Evolutionary conservation across 1,140 invertebrate genomes (phyloP).

Genomic region (Ctenoplectra terminalis): DNA sequence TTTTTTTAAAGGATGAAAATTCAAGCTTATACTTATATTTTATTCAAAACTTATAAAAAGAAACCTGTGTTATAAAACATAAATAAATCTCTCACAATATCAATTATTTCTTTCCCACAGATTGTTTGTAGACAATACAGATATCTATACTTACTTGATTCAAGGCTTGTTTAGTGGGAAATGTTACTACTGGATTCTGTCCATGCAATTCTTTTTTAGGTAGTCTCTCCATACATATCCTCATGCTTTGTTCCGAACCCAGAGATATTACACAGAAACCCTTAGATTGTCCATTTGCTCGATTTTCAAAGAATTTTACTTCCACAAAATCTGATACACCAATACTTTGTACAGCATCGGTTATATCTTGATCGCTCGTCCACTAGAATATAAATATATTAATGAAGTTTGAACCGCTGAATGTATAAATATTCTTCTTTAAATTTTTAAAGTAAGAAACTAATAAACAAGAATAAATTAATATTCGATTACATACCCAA

Average conservation of each 20-base stretch:
- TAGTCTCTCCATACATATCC: slow-evolving; percentile 95
- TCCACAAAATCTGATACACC: slow-evolving; percentile 97
- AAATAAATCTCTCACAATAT: slow-evolving; percentile 1
- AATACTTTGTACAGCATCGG: slow-evolving; percentile 92
- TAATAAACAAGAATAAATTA: slow-evolving; percentile 30
- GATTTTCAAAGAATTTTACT: slow-evolving; percentile 99
- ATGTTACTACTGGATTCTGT: slow-evolving; percentile 96
- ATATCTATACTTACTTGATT: slow-evolving; percentile 78
- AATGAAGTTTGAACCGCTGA: not conserved
- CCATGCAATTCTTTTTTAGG: slow-evolving; percentile 98
- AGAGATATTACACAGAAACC: slow-evolving; percentile 97
- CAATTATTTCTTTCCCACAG: not conserved
- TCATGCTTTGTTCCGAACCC: slow-evolving; percentile 95
- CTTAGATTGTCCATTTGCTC: slow-evolving; percentile 99
- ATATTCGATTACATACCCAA: slow-evolving; percentile 84
- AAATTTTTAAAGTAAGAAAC: slow-evolving; percentile 26
- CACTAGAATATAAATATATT: slow-evolving; percentile 87
- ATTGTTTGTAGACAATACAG: not conserved
- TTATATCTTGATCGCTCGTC: slow-evolving; percentile 98
- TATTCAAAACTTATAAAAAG: not conserved
- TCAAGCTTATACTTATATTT: not conserved
- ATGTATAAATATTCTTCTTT: not conserved
- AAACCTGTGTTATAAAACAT: not conserved
- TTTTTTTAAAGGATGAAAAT: not conserved
- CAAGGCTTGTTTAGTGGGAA: slow-evolving; percentile 96